Evolutionary conservation across 23 tunicate genomes (phyloP), one percentile per base, ranked within the genome.

Genomic region (Halocynthia aurantium): DNA sequence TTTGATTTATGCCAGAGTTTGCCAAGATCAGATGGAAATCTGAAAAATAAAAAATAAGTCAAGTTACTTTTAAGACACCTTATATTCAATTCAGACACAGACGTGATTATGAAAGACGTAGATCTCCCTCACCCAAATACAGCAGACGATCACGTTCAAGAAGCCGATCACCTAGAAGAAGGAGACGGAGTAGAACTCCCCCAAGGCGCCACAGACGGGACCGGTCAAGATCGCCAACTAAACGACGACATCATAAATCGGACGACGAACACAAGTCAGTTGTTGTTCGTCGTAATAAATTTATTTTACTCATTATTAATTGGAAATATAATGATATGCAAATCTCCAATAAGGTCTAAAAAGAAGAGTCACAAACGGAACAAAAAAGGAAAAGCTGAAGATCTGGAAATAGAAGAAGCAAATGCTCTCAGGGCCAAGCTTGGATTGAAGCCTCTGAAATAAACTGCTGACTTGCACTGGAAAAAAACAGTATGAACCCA

Each of bases 391-490:
- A 69, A 51, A 18, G 77, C 68, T 12, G 84, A 84, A 15, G 73
- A 69, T 61, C 10, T 83, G 62, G 98, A 92, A 56, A 86, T 92
- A 71, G 81, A 77, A 51, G 88, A 92, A 69, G 89, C 88, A 7
- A 92, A 92, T 56, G 98, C 83, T 74, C 88, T 92, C 61, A 58
- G 98, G 50, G 88, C 88, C 5, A 92, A 92, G 75, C 83, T 92
- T 6, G 98, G 98, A 10, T 76, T 92, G 40, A 86, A 92, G 50
- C 98, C 98, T 7, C 77, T 92, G 50, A 92, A 86, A 86, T 84
- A 70, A 84, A 44, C 19, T 52, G 19, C 31, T 15, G 17, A 60
- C 17, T 1, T 15, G 17, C 2, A 15, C 64, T 2, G n/a, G n/a
- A 60, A 60, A 60, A 15, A 15, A 67, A 67, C 5, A 5, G 0